Base-by-base conservation (phyloP, 2,113 vertebrate genomes). In the Willisornis vidua region DNA sequence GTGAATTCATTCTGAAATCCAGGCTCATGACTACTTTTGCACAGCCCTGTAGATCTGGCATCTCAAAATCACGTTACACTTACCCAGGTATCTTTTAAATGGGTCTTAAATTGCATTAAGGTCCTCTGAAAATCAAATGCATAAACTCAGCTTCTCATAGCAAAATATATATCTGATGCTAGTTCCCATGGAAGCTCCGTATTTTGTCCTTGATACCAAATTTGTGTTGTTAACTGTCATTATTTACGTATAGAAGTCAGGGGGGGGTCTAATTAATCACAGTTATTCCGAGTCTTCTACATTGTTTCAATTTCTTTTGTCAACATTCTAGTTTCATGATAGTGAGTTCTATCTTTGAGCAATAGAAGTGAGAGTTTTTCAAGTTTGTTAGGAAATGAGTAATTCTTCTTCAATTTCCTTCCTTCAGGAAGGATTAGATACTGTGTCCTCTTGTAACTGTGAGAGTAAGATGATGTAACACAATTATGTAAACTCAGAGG, bases 301-400 rank as follows among this genome's bases (percentile, higher is more conserved):
- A 7, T 63, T 1, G 72, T 46, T 81, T 84, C 22, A 24, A 1
- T 70, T 55, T 71, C 33, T 89, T 86, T 85, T 77, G 13, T 70
- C 51, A 78, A 19, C 12, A 18, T 91, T 74, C n/a, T 62, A 8
- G 39, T 73, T 84, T 85, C 28, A 22, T 57, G 6, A 29, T 39
- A 84, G 26, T 11, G 22, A 58, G 5, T 84, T 94, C 61, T 71
- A n/a, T 14, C 10, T 75, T 74, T 52, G 25, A 78, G 31, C 23
- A 67, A 16, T 46, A 49, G 33, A 73, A 52, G 19, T 35, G 9
- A 7, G 2, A 5, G 2, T 0, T 3, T 14, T 65, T 76, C 5
- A 39, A 29, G 9, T 57, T 58, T 87, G 4, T 20, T 68, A 82
- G 37, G n/a, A 59, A 26, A 57, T 14, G 9, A 67, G 52, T 74